A percentile compares a stretch with the other conserved stretches of the same genome.
Evolutionary conservation across 2,113 vertebrate species (phyloP).

Genomic region (Hymenochirus boettgeri): DNA sequence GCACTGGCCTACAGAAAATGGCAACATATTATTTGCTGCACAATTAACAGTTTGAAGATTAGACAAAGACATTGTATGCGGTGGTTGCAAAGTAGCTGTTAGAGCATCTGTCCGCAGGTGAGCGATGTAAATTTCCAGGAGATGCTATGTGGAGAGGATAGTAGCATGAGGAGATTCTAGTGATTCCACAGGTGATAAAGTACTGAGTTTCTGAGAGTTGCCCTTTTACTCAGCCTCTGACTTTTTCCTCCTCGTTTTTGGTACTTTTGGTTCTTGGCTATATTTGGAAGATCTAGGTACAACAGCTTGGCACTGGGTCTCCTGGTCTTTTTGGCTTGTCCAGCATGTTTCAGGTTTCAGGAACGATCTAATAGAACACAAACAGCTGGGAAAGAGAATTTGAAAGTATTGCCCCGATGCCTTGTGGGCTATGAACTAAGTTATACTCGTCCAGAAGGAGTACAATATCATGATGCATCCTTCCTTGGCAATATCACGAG

Average conservation of each 20-base stretch:
- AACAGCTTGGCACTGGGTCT: slow-evolving; percentile 69
- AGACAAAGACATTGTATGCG: slow-evolving; percentile 61
- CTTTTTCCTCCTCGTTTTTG: slow-evolving; percentile 69
- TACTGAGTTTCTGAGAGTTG: slow-evolving; percentile 85
- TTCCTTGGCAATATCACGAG: slow-evolving; percentile 86
- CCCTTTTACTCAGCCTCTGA: slow-evolving; percentile 67
- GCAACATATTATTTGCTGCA: slow-evolving; percentile 67
- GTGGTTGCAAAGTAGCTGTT: slow-evolving; percentile 40
- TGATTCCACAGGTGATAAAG: slow-evolving; percentile 86
- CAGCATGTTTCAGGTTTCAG: slow-evolving; percentile 77
- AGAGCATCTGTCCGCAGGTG: slow-evolving; percentile 60
- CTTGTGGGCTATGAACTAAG: slow-evolving; percentile 78
- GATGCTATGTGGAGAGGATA: slow-evolving; percentile 69
- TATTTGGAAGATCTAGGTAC: slow-evolving; percentile 59
- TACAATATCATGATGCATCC: slow-evolving; percentile 89
- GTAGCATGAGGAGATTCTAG: slow-evolving; percentile 88
- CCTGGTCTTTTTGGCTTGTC: slow-evolving; percentile 80
- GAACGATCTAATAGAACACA: slow-evolving; percentile 76
- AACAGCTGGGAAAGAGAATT: slow-evolving; percentile 82
- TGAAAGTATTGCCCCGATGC: slow-evolving; percentile 66
- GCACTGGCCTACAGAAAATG: slow-evolving; percentile 85
- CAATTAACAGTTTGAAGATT: slow-evolving; percentile 63
- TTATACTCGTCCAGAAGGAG: slow-evolving; percentile 86
- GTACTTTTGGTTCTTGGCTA: slow-evolving; percentile 78
- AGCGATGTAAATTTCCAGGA: slow-evolving; percentile 57